phyloP scores from a whole-genome alignment of 2,797 vertebrate genomes.

The Hypotaenidia okinawae region DNA sequence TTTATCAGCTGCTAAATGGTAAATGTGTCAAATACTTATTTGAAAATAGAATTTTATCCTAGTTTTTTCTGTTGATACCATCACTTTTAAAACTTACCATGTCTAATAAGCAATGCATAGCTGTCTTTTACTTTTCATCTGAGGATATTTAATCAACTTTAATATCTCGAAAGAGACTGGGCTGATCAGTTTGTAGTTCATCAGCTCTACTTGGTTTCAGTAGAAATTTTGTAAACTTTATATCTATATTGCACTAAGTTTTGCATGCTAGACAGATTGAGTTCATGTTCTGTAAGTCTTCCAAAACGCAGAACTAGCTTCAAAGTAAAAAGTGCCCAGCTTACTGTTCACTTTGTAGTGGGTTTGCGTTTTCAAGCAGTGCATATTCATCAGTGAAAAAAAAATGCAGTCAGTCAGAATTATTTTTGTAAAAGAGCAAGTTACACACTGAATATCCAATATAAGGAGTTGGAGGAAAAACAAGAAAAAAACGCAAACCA shows the following conservation, averaged over 20 bases:
- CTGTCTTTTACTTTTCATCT: neutral
- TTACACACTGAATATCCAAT: neutral
- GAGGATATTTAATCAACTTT: neutral
- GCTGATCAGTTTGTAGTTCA: neutral
- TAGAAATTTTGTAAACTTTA: neutral
- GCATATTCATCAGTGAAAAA: neutral
- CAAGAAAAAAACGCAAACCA: too few species aligned
- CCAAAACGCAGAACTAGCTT: neutral
- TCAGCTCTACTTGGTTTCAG: neutral
- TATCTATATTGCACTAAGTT: neutral
- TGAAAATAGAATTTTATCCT: neutral
- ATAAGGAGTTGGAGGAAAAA: neutral
- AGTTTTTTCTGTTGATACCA: neutral
- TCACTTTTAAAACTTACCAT: neutral
- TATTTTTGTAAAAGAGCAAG: neutral
- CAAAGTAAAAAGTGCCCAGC: neutral
- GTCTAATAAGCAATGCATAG: neutral
- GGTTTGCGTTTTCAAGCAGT: neutral
- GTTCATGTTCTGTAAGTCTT: constrained; percentile 4
- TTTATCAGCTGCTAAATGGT: neutral
- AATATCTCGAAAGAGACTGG: neutral
- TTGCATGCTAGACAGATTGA: constrained; percentile 10
- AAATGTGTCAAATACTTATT: neutral
- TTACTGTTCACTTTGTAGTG: neutral
- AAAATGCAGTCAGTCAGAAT: neutral